Percentiles rank a stretch among this genome's conserved stretches.
phyloP scores from a whole-genome alignment of 2,797 vertebrate genomes.

The Hydrolagus colliei region DNA sequence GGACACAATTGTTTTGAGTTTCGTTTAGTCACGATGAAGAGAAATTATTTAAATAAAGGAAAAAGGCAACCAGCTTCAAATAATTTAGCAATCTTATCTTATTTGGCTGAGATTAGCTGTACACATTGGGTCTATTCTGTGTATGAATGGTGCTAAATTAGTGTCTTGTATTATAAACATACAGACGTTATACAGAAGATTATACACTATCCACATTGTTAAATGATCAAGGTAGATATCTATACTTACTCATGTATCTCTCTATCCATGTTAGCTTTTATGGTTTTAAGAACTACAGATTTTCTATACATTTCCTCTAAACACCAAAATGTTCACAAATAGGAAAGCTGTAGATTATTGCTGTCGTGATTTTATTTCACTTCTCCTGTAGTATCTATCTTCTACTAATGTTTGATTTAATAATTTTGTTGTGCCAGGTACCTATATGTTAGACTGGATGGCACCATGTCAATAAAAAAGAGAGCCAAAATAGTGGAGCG shows the following conservation, averaged over 20 bases:
- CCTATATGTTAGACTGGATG: conserved; percentile 85
- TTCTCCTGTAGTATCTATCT: not conserved
- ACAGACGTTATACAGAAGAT: too few relatives aligned
- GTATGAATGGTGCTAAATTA: not conserved
- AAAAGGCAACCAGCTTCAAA: not conserved
- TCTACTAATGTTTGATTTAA: conserved; percentile 4
- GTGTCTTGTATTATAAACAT: not conserved
- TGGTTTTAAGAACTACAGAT: too few relatives aligned
- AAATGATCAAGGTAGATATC: too few relatives aligned
- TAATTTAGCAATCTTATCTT: not conserved
- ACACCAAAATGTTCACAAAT: too few relatives aligned
- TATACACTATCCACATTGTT: too few relatives aligned
- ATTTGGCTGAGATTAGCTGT: not conserved
- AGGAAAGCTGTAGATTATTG: too few relatives aligned
- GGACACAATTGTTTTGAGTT: not conserved
- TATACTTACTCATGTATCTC: too few relatives aligned
- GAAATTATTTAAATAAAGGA: not conserved
- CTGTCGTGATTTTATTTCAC: not conserved
- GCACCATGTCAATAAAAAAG: conserved; percentile 97
- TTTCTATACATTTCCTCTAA: too few relatives aligned
- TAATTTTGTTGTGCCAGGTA: conserved; percentile 59
- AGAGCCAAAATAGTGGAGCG: conserved; percentile 86
- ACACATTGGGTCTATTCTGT: not conserved
- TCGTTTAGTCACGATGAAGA: conserved; percentile 31
- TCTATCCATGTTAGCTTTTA: too few relatives aligned